phyloP scores from a whole-genome alignment of 2,888 invertebrate genomes.

The Tenthredo scrophulariae region DNA sequence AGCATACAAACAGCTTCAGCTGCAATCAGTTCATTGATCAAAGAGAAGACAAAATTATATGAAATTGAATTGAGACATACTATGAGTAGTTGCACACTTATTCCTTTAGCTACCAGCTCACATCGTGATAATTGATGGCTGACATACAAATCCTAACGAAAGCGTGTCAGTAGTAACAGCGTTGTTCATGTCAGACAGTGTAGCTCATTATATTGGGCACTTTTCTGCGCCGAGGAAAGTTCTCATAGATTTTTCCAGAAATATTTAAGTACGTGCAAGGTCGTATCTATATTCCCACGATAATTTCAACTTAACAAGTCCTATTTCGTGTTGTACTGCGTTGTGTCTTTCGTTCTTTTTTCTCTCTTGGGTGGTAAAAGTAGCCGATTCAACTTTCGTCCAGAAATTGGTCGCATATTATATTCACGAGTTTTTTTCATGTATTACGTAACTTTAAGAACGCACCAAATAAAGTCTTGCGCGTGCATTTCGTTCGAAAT shows the following conservation, averaged over 20 bases:
- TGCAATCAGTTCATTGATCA: background rate
- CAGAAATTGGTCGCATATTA: background rate
- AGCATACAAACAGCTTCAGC: background rate
- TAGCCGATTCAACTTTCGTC: conserved; percentile 17
- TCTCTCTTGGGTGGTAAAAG: conserved; percentile 9
- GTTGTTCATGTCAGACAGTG: conserved; percentile 2
- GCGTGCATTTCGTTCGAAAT: conserved; percentile 14
- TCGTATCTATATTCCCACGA: background rate
- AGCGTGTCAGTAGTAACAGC: conserved; percentile 19
- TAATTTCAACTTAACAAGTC: background rate
- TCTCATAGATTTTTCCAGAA: too few relatives aligned
- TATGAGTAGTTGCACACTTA: background rate
- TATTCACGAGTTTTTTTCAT: background rate
- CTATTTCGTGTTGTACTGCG: background rate
- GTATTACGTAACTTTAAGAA: conserved; percentile 21
- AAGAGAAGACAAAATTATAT: background rate
- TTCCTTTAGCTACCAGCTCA: background rate
- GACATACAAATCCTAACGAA: background rate
- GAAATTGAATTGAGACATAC: background rate
- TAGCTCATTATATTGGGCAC: background rate
- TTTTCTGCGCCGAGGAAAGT: too few relatives aligned
- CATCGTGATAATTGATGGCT: background rate
- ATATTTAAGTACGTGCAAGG: too few relatives aligned
- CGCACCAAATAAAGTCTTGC: conserved; percentile 21
- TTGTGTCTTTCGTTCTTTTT: background rate